Evolutionary conservation across 2,113 vertebrate genomes (phyloP).

Genomic region (Microcebus tavaratra): DNA sequence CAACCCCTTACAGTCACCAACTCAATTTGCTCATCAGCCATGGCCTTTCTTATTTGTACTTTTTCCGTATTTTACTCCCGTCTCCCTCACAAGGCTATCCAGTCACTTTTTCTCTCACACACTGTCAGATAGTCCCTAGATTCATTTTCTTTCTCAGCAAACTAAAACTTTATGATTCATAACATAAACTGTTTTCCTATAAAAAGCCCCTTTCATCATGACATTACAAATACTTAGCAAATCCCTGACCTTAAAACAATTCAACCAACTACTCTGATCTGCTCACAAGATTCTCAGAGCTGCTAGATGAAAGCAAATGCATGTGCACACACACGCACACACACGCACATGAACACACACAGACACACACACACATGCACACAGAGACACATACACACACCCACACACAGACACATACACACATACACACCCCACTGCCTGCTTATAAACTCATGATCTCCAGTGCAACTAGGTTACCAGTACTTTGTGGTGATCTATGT

Average conservation of each 20-base stretch:
- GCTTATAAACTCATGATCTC: background rate
- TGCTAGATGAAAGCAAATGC: background rate
- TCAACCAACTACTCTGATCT: background rate
- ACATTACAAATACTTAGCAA: background rate
- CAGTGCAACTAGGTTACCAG: too few species aligned
- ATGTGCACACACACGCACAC: too few species aligned
- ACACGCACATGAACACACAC: too few species aligned
- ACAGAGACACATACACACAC: too few species aligned
- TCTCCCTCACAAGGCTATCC: background rate
- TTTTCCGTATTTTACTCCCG: background rate
- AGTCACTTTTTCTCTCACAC: background rate
- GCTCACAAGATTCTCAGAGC: background rate
- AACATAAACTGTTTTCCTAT: background rate
- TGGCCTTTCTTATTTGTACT: background rate
- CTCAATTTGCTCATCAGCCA: background rate
- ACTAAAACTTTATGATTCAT: background rate
- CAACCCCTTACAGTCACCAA: background rate
- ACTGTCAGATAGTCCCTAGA: background rate
- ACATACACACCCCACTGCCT: rapidly evolving
- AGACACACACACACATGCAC: too few species aligned
- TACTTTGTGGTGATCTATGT: background rate
- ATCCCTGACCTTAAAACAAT: background rate
- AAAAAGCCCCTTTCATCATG: background rate
- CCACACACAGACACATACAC: too few species aligned
- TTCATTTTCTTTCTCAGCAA: background rate